Evolutionary conservation across 2,888 invertebrate species (phyloP), one percentile per base, ranked within the genome.

Genomic region (Apantesis nais): DNA sequence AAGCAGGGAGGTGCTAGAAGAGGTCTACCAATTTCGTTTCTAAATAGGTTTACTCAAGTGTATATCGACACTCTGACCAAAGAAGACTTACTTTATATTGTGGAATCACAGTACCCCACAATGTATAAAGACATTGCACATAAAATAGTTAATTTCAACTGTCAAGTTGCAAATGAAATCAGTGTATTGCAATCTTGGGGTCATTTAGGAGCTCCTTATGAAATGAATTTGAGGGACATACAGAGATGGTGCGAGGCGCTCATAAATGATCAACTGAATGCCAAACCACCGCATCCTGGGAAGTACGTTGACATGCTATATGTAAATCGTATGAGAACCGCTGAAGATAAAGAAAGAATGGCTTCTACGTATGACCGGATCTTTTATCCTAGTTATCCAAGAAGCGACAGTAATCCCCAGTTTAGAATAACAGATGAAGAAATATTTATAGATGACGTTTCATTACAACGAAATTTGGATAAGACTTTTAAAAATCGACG

Each of bases 41-140:
- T 99, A 0, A 99, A 99, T 91, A 96, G 99, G 83, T 99, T 99
- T 87, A 99, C 98, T 8, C 98, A 98, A 95, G 98, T 98, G 0
- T 97, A 97, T 80, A 93, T 97, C 14, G 96, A 96, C 62, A 96
- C 96, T 29, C 89, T 97, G 60, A 96, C 96, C 0, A 94, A 96
- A 72, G 94, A 95, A 66, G 98, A 99, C 89, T 91, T 97, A 22
- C 86, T 94, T 4, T 95, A 96, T 70, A 98, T 99, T 77, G 93
- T 97, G 0, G 89, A 90, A n/a, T 91, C 95, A 0, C 96, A 97
- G 83, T 98, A 97, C 88, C 95, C 96, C 0, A 84, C 88, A 34
- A 85, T 98, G 25, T 95, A 96, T 0, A 82, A 90, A 55, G 94
- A 96, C 61, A 89, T 97, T 25, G 89, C 98, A 11, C 87, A 92